These are phyloP conservation scores for Camponotus pennsylvanicus DNA, from an alignment of 1,140 invertebrate genomes.

Conservation along the genomic window DNA sequence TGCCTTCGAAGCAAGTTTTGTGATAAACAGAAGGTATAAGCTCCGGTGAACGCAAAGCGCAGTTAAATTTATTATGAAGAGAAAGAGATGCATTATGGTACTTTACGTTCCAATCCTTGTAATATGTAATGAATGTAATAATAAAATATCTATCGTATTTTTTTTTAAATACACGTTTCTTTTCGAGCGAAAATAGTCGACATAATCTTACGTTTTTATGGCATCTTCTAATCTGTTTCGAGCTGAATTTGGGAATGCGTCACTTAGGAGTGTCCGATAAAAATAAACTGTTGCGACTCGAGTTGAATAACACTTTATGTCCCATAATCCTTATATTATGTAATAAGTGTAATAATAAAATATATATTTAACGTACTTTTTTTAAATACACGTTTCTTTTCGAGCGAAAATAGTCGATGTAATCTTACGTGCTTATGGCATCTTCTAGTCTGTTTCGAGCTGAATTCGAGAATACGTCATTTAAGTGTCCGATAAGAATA, in stretches of 20 bases:
- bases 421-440: not conserved
- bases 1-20: conserved; percentile 5
- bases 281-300: too few species aligned
- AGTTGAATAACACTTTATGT: too few species aligned
- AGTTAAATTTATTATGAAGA: not conserved
- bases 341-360: too few species aligned
- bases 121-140: not conserved
- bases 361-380: not conserved
- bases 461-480: not conserved
- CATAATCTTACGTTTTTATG: not conserved
- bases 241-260: too few species aligned
- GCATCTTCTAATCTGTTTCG: not conserved
- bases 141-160: not conserved
- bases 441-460: conserved; percentile 14
- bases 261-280: too few species aligned
- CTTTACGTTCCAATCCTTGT: not conserved
- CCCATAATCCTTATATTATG: too few species aligned
- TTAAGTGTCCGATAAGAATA: too few species aligned
- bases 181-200: not conserved
- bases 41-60: not conserved
- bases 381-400: not conserved
- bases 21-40: not conserved
- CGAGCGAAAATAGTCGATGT: not conserved
- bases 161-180: not conserved
- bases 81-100: not conserved